Evolutionary conservation across 1,140 invertebrate genomes (phyloP).

Genomic region (Calycopis cecrops): DNA sequence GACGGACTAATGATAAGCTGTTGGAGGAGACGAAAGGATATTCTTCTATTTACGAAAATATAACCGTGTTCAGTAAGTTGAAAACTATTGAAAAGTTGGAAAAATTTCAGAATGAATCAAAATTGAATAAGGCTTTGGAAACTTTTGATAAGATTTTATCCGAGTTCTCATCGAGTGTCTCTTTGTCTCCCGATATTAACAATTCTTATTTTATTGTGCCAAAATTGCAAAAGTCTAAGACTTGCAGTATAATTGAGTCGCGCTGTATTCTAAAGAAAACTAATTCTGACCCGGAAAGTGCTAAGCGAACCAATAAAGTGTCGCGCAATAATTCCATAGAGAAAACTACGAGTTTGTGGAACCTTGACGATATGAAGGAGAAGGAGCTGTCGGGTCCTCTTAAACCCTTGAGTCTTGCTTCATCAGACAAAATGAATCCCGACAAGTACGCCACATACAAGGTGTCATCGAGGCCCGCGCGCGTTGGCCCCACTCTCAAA

Average conservation of each 20-base stretch:
- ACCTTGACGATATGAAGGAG: slow-evolving; percentile 72
- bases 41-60: slow-evolving; percentile 65
- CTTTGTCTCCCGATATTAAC: slow-evolving; percentile 33
- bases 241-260: slow-evolving; percentile 79
- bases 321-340: slow-evolving; percentile 65
- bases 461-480: slow-evolving; percentile 59
- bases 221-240: slow-evolving; percentile 77
- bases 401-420: slow-evolving; percentile 45
- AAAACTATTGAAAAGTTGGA: slow-evolving; percentile 20
- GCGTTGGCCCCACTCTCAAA: slow-evolving; percentile 52
- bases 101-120: slow-evolving; percentile 60
- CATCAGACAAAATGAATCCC: slow-evolving; percentile 57
- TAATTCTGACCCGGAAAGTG: slow-evolving; percentile 54
- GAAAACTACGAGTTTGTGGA: slow-evolving; percentile 74
- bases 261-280: slow-evolving; percentile 77
- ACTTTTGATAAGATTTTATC: slow-evolving; percentile 80
- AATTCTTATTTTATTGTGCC: slow-evolving; percentile 62
- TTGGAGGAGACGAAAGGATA: slow-evolving; percentile 62
- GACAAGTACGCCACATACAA: slow-evolving; percentile 73
- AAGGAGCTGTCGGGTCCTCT: slow-evolving; percentile 62
- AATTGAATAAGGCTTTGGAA: slow-evolving; percentile 77
- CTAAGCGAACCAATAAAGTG: slow-evolving; percentile 45
- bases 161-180: slow-evolving; percentile 62
- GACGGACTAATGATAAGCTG: slow-evolving; percentile 35
- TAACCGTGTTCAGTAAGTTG: slow-evolving; percentile 56